A percentile compares a stretch with the other conserved stretches of the same genome.
Evolutionary conservation across 2,797 vertebrate genomes (phyloP).

Genomic region (Trachops cirrhosus): DNA sequence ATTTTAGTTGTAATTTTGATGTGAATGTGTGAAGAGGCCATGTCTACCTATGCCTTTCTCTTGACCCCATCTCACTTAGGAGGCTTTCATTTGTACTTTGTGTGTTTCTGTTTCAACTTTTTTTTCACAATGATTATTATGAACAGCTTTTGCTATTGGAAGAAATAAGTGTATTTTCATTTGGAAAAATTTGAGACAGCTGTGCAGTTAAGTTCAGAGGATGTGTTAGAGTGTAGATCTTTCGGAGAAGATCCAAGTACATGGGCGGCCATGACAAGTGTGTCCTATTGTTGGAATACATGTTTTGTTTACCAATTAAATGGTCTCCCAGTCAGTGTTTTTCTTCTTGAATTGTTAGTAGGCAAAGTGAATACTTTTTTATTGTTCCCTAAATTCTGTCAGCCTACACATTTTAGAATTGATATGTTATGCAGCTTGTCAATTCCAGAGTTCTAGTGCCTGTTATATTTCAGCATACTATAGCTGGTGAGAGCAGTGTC

Average conservation of each 20-base stretch:
- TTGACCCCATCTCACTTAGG: not conserved
- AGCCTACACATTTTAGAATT: constrained; percentile 60
- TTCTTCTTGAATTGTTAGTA: constrained; percentile 58
- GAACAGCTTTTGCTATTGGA: constrained; percentile 21
- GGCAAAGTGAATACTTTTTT: constrained; percentile 55
- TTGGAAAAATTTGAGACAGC: constrained; percentile 12
- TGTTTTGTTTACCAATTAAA: constrained; percentile 53
- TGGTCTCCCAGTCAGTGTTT: constrained; percentile 42
- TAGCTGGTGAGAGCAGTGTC: constrained; percentile 44
- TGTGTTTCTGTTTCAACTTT: constrained; percentile 36
- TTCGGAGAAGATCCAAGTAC: constrained; percentile 41
- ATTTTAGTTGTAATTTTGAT: too few species aligned
- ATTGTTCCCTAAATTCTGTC: constrained; percentile 65
- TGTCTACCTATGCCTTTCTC: too few species aligned
- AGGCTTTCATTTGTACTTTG: not conserved
- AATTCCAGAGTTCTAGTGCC: constrained; percentile 29
- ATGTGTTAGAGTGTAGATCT: constrained; percentile 2
- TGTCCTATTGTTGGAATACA: constrained; percentile 24
- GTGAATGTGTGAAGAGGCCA: too few species aligned
- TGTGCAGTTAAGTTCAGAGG: constrained; percentile 34
- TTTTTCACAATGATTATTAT: not conserved
- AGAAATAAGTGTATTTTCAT: constrained; percentile 42
- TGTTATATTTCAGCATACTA: constrained; percentile 49
- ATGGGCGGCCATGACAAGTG: constrained; percentile 1
- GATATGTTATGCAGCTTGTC: constrained; percentile 66